Evolutionary conservation across 2,797 vertebrate species (phyloP).

Genomic region (Sus cebifrons): DNA sequence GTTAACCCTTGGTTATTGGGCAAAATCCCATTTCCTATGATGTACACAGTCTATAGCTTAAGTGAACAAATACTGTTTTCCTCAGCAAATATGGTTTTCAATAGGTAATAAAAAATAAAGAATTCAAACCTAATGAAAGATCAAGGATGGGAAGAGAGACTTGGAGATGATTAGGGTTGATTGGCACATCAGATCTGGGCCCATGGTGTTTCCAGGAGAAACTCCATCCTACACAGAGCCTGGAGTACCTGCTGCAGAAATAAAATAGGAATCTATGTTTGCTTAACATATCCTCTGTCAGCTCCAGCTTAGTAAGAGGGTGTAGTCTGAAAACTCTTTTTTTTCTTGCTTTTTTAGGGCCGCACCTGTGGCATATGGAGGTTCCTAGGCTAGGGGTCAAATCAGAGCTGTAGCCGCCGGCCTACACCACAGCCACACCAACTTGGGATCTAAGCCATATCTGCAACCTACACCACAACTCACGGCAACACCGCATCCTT

Average conservation of each 20-base stretch:
- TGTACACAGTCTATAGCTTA: not conserved
- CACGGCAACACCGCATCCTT: too few species aligned
- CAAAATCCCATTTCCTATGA: not conserved
- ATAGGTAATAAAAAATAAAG: not conserved
- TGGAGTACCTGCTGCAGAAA: not conserved
- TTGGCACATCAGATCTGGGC: not conserved
- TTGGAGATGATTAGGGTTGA: not conserved
- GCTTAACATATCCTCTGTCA: not conserved
- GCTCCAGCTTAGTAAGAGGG: not conserved
- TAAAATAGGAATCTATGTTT: not conserved
- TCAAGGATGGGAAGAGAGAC: not conserved
- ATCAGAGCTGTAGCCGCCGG: too few species aligned
- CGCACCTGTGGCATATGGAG: too few species aligned
- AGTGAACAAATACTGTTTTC: not conserved
- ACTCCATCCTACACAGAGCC: not conserved
- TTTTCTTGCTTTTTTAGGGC: too few species aligned
- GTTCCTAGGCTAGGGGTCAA: too few species aligned
- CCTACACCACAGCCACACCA: too few species aligned
- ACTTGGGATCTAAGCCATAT: too few species aligned
- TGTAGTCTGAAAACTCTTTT: not conserved
- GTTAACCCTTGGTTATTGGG: not conserved
- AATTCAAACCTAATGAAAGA: not conserved
- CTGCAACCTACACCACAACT: too few species aligned
- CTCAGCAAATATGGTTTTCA: not conserved
- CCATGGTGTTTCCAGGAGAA: not conserved